Base-by-base conservation (phyloP, 2,113 vertebrate genomes). In the Mellivora capensis region DNA sequence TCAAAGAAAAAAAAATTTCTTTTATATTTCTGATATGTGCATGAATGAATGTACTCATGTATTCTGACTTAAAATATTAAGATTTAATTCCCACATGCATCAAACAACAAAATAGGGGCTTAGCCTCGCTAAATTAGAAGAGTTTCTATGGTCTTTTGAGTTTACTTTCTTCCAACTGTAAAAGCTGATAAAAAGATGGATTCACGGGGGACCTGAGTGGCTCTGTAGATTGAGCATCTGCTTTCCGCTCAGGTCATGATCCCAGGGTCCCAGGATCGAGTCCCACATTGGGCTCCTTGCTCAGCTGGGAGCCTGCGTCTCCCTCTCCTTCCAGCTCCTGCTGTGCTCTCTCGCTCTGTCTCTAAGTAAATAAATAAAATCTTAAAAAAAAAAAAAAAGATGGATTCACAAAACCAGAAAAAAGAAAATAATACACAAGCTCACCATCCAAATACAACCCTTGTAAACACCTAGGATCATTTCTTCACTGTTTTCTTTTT, bases 21-120 rank as follows among this genome's bases (percentile, higher is more conserved):
- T 90, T 69, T 59, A 4, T 31, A 79, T 57, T 84, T 91, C 69
- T 79, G 59, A 69, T 34, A 72, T 6, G 18, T 79, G 4, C 49
- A 69, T 25, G 31, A 79, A 77, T 59, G 27, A 93, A 59, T 18
- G 27, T n/a, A 83, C 23, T 59, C 34, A 84, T 62, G 77, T 62
- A 62, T 86, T 90, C 49, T 86, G n/a, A 86, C 29, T 79, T 54
- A 80, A 85, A 90, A 86, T 74, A 90, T 64, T 94, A 74, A 86
- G 23, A 31, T 86, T 27, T 14, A 90, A 86, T 31, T 81, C 29
- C 37, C 9, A 42, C 7, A 86, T 80, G 31, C 18, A 72, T 72
- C 61, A 90, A 86, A 61, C 20, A 85, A 34, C 54, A 80, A 86
- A 86, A 94, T 0, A 81, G 25, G 23, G 25, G 18, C 25, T 87